These are phyloP conservation scores for Acleris literana DNA, from an alignment of 2,888 invertebrate genomes.

Conservation along the genomic window DNA sequence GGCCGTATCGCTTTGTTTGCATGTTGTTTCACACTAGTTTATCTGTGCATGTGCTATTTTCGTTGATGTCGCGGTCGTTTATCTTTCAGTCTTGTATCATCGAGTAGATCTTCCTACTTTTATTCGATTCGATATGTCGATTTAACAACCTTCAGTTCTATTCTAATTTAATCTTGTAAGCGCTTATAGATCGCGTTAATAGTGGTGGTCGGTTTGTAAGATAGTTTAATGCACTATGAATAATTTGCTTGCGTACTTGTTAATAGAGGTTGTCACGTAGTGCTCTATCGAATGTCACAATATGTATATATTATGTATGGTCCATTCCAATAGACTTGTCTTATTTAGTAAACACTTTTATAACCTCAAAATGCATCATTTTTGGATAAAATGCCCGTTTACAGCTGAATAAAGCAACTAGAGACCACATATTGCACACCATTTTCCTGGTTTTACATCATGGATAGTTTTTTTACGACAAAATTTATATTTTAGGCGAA, in stretches of 20 bases:
- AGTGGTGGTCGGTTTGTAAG: conserved; percentile 7
- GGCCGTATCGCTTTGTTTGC: conserved; percentile 13
- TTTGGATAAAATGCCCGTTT: too few species aligned
- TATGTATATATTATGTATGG: too few species aligned
- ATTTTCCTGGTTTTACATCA: too few species aligned
- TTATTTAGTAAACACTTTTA: too few species aligned
- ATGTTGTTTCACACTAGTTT: conserved; percentile 15
- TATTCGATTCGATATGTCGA: conserved; percentile 1
- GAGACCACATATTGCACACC: too few species aligned
- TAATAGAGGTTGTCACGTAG: background rate
- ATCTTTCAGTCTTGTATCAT: conserved; percentile 18
- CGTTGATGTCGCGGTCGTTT: conserved; percentile 7
- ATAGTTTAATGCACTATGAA: background rate
- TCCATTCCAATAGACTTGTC: too few species aligned
- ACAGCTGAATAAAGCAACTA: too few species aligned
- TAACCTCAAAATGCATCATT: too few species aligned
- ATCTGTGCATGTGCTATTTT: conserved; percentile 8
- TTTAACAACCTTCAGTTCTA: conserved; percentile 10
- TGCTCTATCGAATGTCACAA: background rate
- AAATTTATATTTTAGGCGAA: too few species aligned
- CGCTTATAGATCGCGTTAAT: background rate
- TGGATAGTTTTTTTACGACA: too few species aligned
- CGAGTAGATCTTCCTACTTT: background rate
- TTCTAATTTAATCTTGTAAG: conserved; percentile 6
- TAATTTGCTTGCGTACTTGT: conserved; percentile 2